Base-by-base conservation (phyloP, 2,888 invertebrate species). In the Morpho deidamia region DNA sequence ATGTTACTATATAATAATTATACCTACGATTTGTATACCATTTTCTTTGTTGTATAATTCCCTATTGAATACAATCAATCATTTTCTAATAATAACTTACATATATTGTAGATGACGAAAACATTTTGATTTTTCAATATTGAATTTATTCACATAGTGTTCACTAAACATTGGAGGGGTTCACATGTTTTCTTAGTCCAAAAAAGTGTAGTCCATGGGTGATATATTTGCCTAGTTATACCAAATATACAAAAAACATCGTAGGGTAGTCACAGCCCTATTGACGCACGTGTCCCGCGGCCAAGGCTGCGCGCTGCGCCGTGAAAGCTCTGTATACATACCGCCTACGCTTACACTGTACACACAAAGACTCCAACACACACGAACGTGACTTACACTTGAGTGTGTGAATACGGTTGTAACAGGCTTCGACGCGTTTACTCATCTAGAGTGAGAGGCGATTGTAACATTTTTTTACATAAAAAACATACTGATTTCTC, bases 221-320 rank as follows among this genome's bases (percentile, higher is more conserved):
- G 23, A 5, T 23, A 5, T 23, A 5, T 23, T 23, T 23, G 23
- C 23, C 9, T 32, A 23, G 42, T 23, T 23, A 11, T 41, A 41
- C 11, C 12, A 10, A 41, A n/a, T 35, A 37, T 11, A 49, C 41
- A 49, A 42, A 49, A 41, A 35, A n/a, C 34, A 59, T 48, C 53
- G 62, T 67, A 71, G 69, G 68, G 66, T 61, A 56, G 62, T 68
- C 69, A 60, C 81, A 73, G 67, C 85, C 78, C 83, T 86, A 82
- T 53, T 66, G 74, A 74, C 82, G 86, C 88, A 87, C 88, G 88
- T 88, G 88, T 86, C 78, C 81, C 72, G 83, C 80, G 87, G 88
- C 88, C 88, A 89, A 89, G 88, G 88, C 87, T 89, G 86, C 68
- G 60, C 72, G 88, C 87, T 89, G 86, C 68, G 60, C 72, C 75